Evolutionary conservation across 2,888 invertebrate genomes (phyloP).

Genomic region (Teleogryllus oceanicus): DNA sequence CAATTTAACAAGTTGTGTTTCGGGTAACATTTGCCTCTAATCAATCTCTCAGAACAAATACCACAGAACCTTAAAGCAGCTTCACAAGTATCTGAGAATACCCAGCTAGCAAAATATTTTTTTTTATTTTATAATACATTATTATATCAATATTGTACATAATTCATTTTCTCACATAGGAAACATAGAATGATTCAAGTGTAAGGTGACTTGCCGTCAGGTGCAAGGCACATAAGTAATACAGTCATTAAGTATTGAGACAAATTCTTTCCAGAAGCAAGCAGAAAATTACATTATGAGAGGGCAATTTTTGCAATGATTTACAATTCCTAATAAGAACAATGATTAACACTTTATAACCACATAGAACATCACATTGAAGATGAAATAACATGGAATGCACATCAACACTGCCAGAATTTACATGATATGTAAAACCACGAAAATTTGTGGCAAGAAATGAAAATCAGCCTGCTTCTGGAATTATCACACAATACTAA

Average conservation of each 20-base stretch:
- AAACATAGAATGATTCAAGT: background rate
- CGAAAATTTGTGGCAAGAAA: background rate
- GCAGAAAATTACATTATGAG: background rate
- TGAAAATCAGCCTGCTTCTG: background rate
- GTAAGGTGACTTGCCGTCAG: background rate
- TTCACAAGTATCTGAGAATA: background rate
- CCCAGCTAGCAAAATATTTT: background rate
- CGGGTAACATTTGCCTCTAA: background rate
- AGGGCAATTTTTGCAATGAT: background rate
- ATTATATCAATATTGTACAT: conserved; percentile 18
- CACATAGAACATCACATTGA: background rate
- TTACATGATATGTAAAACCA: background rate
- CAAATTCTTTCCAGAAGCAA: background rate
- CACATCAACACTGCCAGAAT: background rate
- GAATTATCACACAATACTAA: background rate
- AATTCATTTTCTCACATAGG: background rate
- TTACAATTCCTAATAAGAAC: background rate
- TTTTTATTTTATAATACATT: background rate
- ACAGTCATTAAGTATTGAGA: background rate
- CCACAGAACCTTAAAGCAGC: conserved; percentile 12
- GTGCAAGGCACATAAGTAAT: background rate
- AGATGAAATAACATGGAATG: background rate
- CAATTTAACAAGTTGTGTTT: background rate
- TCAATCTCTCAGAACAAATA: conserved; percentile 21
- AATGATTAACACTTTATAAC: background rate